These are phyloP conservation scores for Phania funesta DNA, from an alignment of 2,888 invertebrate genomes.

Conservation along the genomic window DNA sequence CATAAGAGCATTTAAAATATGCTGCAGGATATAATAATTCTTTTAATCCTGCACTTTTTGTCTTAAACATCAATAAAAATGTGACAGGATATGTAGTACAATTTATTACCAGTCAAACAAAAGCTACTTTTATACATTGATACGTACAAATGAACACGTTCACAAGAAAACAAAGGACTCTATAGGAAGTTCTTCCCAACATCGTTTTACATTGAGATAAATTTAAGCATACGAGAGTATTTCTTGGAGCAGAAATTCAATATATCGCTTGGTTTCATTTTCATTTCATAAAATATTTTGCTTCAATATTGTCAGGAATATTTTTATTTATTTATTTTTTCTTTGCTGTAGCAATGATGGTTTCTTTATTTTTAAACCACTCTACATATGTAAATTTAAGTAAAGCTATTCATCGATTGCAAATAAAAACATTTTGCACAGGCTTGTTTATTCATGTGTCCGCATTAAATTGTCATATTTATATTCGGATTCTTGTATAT, in stretches of 20 bases:
- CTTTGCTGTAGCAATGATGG: constrained; percentile 7
- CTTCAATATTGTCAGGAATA: not conserved
- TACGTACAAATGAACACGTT: not conserved
- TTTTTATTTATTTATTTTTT: constrained; percentile 18
- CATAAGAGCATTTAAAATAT: not conserved
- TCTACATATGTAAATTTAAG: not conserved
- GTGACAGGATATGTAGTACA: constrained; percentile 28
- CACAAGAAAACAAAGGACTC: not conserved
- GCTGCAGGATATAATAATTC: constrained; percentile 2
- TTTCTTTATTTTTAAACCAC: constrained; percentile 27
- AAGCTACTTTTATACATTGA: too few relatives aligned
- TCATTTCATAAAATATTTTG: constrained; percentile 32
- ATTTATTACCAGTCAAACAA: constrained; percentile 31
- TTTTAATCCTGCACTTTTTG: not conserved
- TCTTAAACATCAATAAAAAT: constrained; percentile 29
- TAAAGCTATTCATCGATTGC: not conserved
- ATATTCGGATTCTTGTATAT: too few relatives aligned
- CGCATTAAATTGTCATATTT: not conserved
- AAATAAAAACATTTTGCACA: too few relatives aligned
- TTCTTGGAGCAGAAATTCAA: constrained; percentile 60
- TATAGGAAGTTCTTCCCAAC: not conserved
- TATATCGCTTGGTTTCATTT: constrained; percentile 61
- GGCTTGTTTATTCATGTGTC: too few relatives aligned
- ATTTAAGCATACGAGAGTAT: not conserved
- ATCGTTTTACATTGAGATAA: not conserved